Conservation (phyloP, 2,888 invertebrate species). For the Thereva nobilitata region DNA sequence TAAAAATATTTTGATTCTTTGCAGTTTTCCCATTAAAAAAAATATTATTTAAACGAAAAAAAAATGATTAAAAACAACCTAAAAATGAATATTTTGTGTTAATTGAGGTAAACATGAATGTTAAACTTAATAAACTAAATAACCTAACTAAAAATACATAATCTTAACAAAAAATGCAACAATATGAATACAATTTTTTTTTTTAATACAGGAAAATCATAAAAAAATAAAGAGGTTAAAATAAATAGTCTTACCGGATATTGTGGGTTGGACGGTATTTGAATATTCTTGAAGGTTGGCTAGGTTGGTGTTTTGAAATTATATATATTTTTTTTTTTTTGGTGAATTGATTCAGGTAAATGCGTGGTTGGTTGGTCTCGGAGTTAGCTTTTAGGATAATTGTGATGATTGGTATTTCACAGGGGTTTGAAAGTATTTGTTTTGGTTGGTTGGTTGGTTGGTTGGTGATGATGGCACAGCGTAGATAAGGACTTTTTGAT, state of each 20-base stretch:
- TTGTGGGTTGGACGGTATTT: constrained; percentile 37
- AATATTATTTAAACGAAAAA: too few species aligned
- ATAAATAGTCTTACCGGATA: constrained; percentile 52
- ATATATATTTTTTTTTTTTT: not conserved
- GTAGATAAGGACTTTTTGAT: too few species aligned
- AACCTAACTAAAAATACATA: not conserved
- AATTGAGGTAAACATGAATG: too few species aligned
- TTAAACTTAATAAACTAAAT: too few species aligned
- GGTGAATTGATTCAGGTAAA: constrained; percentile 14
- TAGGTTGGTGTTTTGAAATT: constrained; percentile 21
- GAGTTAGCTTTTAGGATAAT: constrained; percentile 13
- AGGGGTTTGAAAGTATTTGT: too few species aligned
- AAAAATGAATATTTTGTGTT: too few species aligned
- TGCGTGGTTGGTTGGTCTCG: constrained; percentile 32
- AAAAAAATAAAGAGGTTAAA: constrained; percentile 55
- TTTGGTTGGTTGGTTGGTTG: too few species aligned
- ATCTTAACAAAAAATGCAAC: constrained; percentile 32
- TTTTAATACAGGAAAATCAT: constrained; percentile 28
- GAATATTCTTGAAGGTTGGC: constrained; percentile 25
- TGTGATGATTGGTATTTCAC: too few species aligned
- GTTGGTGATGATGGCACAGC: too few species aligned
- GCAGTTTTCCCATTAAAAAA: too few species aligned
- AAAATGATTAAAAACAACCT: too few species aligned
- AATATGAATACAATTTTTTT: constrained; percentile 8
- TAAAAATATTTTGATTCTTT: too few species aligned